Percentiles rank a stretch among this genome's conserved stretches.
Evolutionary conservation across 2,888 invertebrate species (phyloP).

Genomic region (Trichopria drosophilae): DNA sequence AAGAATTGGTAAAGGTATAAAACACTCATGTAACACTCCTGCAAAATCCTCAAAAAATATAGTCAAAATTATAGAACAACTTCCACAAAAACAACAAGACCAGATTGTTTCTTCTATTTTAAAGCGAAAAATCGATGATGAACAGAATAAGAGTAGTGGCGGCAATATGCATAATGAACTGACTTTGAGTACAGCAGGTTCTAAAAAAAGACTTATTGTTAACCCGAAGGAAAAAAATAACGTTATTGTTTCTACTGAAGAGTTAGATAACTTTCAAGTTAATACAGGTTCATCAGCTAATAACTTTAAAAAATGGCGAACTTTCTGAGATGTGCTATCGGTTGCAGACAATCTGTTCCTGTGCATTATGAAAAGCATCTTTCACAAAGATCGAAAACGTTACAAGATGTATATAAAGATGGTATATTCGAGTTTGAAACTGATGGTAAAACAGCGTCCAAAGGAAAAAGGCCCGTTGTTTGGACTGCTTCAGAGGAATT

Average conservation of each 20-base stretch:
- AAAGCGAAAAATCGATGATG: constrained; percentile 1
- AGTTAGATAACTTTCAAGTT: constrained; percentile 3
- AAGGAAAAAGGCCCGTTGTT: constrained; percentile 4
- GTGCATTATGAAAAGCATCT: constrained; percentile 5
- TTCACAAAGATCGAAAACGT: constrained; percentile 1
- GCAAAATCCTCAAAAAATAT: background rate
- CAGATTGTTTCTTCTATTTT: background rate
- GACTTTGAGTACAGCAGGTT: background rate
- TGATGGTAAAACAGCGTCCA: background rate
- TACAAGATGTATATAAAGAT: constrained; percentile 7
- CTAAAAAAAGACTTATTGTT: background rate
- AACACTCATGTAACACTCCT: background rate
- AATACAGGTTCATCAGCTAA: background rate
- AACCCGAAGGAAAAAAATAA: background rate
- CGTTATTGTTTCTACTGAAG: background rate
- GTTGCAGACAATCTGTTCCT: constrained; percentile 4
- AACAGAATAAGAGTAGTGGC: background rate
- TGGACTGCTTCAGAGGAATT: constrained; percentile 4
- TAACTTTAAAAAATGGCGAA: constrained; percentile 4
- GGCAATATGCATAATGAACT: background rate
- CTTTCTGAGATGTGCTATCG: constrained; percentile 1
- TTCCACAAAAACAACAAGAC: constrained; percentile 4
- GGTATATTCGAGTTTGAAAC: constrained; percentile 2
- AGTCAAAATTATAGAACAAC: background rate
- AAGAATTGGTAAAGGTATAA: background rate